phyloP scores from a whole-genome alignment of 2,888 invertebrate genomes.

The Melieria crassipennis region DNA sequence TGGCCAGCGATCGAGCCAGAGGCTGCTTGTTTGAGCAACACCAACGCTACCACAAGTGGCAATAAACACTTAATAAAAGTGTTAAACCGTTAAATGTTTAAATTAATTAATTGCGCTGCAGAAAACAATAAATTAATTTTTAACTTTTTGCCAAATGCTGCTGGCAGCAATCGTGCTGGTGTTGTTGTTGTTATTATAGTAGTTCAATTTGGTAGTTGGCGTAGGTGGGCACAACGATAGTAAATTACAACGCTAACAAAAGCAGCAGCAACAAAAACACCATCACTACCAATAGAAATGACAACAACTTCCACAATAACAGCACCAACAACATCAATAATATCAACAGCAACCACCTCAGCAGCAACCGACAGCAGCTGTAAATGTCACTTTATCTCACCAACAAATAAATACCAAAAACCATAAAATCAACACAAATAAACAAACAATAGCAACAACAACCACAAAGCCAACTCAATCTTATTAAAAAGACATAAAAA shows the following conservation, averaged over 20 bases:
- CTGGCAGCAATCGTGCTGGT: background rate
- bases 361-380: background rate
- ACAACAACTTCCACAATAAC: constrained; percentile 2
- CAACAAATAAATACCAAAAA: background rate
- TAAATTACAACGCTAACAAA: background rate
- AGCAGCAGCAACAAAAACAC: background rate
- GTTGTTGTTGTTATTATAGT: background rate
- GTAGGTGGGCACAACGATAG: background rate
- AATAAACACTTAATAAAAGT: constrained; percentile 40
- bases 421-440: too few species aligned
- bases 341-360: background rate
- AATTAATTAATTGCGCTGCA: constrained; percentile 46
- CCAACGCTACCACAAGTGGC: too few species aligned
- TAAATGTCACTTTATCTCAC: constrained; percentile 12
- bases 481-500: background rate
- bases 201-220: background rate
- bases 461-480: background rate
- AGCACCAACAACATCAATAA: constrained; percentile 4
- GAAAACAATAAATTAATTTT: constrained; percentile 38
- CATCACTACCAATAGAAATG: background rate
- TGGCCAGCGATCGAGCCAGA: too few species aligned
- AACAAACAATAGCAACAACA: too few species aligned
- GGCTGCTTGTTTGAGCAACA: too few species aligned
- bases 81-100: constrained; percentile 25
- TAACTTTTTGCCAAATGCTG: background rate